Conservation (phyloP, 2,888 invertebrate species). For the Hyles lineata region DNA sequence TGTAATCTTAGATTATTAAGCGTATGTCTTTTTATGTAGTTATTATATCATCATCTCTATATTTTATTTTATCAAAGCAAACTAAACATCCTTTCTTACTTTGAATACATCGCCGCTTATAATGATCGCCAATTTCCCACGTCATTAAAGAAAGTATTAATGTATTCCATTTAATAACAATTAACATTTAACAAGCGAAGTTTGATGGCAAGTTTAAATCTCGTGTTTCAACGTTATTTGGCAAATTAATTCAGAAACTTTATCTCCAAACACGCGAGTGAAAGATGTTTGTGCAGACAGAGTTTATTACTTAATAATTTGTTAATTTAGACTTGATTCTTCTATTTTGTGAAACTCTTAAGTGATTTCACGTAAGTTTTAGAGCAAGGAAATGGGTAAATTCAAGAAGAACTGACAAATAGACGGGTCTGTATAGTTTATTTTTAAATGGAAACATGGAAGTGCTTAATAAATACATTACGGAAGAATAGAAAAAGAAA, state of each 20-base stretch:
- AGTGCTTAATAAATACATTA: no score
- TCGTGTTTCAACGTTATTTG: conserved; percentile 80
- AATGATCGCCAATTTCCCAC: conserved; percentile 1
- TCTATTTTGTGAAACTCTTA: conserved; percentile 43
- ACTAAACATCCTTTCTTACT: neutral
- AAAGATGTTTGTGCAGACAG: conserved; percentile 72
- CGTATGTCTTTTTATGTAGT: no score
- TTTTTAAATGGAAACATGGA: neutral
- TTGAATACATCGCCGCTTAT: neutral
- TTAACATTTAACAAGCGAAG: conserved; percentile 80
- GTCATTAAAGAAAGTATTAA: conserved; percentile 17
- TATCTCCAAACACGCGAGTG: conserved; percentile 72
- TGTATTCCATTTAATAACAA: conserved; percentile 71
- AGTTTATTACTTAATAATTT: conserved; percentile 68
- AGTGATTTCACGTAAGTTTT: conserved; percentile 35
- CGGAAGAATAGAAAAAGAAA: no score
- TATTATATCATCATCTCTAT: no score
- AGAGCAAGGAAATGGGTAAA: neutral
- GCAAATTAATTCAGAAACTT: conserved; percentile 81
- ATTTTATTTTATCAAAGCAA: no score
- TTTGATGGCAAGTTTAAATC: conserved; percentile 75
- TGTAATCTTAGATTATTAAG: no score
- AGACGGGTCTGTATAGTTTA: neutral
- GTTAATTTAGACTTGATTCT: conserved; percentile 51
- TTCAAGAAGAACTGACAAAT: neutral